Evolutionary conservation across 2,888 invertebrate species (phyloP), one percentile per base, ranked within the genome.

Genomic region (Apoda limacodes): DNA sequence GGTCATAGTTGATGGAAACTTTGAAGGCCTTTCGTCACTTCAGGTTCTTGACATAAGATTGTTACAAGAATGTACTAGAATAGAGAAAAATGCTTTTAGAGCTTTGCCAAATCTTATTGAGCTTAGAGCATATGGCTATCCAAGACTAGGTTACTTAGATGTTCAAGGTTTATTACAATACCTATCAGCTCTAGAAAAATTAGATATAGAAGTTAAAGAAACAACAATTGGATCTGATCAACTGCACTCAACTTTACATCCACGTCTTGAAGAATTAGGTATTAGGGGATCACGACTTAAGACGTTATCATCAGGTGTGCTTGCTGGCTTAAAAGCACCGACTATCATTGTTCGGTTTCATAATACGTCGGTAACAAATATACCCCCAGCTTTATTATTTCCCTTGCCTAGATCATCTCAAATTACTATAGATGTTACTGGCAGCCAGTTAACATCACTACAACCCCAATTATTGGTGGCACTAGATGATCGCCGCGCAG

Each of bases 181-280:
- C 42, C 70, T 94, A 49, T 84, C 87, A 2, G 87, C 88, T 0
- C 65, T 95, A 22, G 89, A 93, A 63, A 82, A 75, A 42, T 69
- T 95, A 7, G 92, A 93, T 40, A 86, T 95, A 30, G 95, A 95
- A 75, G 86, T 94, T 0, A 95, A 94, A 60, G 94, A 95, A 45
- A 82, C 90, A 0, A 85, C 85, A 4, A 86, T 93, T 29, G 90
- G 92, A 23, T 88, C 89, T 25, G 93, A 93, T 51, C 92, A 94
- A 53, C 69, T 94, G 22, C 89, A 90, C 47, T 85, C 91, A 0
- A 84, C 88, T 22, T 83, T 90, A 44, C 92, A 93, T 67, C 92
- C 94, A 1, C 82, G 93, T 4, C 75, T 95, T 2, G 84, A 84
- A 46, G 85, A 87, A 45, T 69, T 95, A 30, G 89, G 89, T 10